Evolutionary conservation across 2,888 invertebrate species (phyloP).

Genomic region (Linyphia triangularis): DNA sequence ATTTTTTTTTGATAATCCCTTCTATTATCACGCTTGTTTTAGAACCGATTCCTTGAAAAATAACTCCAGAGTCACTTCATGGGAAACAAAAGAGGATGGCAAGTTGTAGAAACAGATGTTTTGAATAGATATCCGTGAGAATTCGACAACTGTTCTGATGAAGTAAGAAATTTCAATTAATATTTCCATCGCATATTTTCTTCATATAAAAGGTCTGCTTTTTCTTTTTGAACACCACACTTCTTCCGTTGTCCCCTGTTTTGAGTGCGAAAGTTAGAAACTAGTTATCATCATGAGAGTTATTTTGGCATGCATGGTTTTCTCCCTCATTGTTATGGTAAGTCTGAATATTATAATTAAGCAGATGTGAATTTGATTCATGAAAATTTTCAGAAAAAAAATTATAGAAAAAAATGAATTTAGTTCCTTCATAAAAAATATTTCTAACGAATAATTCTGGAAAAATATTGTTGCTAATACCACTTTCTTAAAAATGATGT

Average conservation of each 20-base stretch:
- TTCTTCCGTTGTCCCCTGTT: background rate
- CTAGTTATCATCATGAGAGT: conserved; percentile 18
- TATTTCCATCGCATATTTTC: background rate
- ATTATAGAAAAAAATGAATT: too few relatives aligned
- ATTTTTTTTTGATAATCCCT: too few relatives aligned
- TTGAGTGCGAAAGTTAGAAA: background rate
- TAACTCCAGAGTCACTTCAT: background rate
- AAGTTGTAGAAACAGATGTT: background rate
- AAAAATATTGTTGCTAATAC: too few relatives aligned
- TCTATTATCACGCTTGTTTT: background rate
- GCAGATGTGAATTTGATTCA: too few relatives aligned
- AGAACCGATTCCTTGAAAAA: background rate
- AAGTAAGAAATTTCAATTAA: background rate
- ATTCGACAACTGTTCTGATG: background rate
- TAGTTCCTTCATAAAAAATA: too few relatives aligned
- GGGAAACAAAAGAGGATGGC: background rate
- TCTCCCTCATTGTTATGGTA: conserved; percentile 38
- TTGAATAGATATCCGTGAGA: conserved; percentile 24
- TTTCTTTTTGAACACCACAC: background rate
- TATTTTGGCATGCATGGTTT: conserved; percentile 26
- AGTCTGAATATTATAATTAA: too few relatives aligned
- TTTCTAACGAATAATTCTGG: too few relatives aligned
- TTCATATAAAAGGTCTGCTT: background rate
- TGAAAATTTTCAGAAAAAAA: too few relatives aligned
- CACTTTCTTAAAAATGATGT: too few relatives aligned